Percentiles rank a stretch among this genome's conserved stretches.
phyloP scores from a whole-genome alignment of 1,140 invertebrate species.

The Pygmarrhopalites habei region DNA sequence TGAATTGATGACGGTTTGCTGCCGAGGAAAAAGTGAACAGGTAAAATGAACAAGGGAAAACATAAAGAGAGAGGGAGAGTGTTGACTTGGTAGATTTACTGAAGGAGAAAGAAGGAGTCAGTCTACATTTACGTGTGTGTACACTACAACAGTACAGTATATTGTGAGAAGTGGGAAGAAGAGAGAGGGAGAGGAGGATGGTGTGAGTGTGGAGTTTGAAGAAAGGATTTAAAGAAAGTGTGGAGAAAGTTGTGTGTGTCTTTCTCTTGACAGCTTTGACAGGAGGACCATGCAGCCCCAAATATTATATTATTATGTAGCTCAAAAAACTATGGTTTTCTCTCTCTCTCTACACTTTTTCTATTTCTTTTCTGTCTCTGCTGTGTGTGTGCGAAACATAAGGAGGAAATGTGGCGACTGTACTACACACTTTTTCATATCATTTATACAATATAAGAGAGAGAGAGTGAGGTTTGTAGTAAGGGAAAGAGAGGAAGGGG shows the following conservation, averaged over 20 bases:
- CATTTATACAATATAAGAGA: too few relatives aligned
- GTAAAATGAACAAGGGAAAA: not conserved
- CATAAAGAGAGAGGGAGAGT: not conserved
- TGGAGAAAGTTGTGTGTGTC: constrained; percentile 10
- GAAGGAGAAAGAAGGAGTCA: not conserved
- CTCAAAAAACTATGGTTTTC: too few relatives aligned
- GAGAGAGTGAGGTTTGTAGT: not conserved
- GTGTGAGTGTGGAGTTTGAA: not conserved
- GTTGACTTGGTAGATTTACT: not conserved
- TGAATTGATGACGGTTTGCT: too few relatives aligned
- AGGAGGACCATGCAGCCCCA: constrained; percentile 1
- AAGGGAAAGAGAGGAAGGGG: not conserved
- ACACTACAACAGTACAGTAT: too few relatives aligned
- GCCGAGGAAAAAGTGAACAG: not conserved
- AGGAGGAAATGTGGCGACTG: too few relatives aligned
- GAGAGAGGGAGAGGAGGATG: not conserved
- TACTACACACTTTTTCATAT: too few relatives aligned
- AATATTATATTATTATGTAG: constrained; percentile 21
- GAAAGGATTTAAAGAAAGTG: constrained; percentile 6
- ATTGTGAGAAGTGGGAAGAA: too few relatives aligned
- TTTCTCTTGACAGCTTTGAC: constrained; percentile 15
- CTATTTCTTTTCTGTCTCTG: too few relatives aligned
- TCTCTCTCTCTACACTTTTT: too few relatives aligned
- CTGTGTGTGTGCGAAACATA: too few relatives aligned
- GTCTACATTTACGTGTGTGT: too few relatives aligned